These are phyloP conservation scores for Acheta domesticus DNA, from an alignment of 2,888 invertebrate species.

Conservation along the genomic window DNA sequence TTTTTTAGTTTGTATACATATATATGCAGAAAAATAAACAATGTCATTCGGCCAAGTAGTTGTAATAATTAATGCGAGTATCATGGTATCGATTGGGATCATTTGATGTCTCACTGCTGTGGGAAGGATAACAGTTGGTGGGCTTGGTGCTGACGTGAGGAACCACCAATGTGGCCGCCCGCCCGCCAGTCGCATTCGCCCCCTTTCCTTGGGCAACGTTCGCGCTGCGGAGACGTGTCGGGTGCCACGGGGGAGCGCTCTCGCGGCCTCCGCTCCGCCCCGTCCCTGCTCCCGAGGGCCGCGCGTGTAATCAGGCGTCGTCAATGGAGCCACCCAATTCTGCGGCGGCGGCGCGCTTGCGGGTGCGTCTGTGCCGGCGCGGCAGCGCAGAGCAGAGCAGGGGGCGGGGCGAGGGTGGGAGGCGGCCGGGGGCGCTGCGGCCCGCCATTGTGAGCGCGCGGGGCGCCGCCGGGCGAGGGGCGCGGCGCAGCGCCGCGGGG, in stretches of 20 bases:
- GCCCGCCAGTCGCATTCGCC: too few relatives aligned
- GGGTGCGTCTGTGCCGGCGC: background rate
- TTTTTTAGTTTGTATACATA: too few relatives aligned
- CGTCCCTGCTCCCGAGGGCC: background rate
- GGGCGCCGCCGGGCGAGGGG: background rate
- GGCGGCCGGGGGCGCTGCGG: background rate
- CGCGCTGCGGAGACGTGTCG: too few relatives aligned
- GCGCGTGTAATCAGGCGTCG: background rate
- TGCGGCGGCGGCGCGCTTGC: background rate
- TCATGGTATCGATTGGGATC: too few relatives aligned
- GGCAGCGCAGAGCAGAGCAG: background rate
- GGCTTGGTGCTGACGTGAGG: too few relatives aligned
- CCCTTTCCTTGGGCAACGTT: too few relatives aligned
- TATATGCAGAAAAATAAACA: too few relatives aligned
- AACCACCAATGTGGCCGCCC: too few relatives aligned
- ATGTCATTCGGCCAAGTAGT: too few relatives aligned
- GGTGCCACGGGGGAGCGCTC: background rate
- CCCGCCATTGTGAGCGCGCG: background rate
- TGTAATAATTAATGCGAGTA: too few relatives aligned
- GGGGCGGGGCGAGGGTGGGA: background rate
- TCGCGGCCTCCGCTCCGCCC: background rate
- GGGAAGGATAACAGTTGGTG: too few relatives aligned
- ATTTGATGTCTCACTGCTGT: too few relatives aligned
- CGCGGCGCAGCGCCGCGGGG: background rate
- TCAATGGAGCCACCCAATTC: background rate